A percentile compares a stretch with the other conserved stretches of the same genome.
phyloP scores from a whole-genome alignment of 2,113 vertebrate genomes.

The Hydropotes inermis region DNA sequence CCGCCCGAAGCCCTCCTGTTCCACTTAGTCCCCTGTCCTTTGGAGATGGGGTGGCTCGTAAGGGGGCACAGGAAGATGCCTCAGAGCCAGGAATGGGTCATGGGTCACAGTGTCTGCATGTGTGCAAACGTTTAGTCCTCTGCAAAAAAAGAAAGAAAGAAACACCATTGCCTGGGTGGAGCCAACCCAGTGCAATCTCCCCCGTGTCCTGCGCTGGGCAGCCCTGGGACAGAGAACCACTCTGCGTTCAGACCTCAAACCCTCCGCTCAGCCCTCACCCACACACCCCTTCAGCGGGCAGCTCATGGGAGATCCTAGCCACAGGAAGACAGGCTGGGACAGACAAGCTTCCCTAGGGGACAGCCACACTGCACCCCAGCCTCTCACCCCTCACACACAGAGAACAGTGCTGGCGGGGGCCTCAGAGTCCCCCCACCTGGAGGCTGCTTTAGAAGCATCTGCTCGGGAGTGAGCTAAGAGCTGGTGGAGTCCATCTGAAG shows the following conservation, averaged over 20 bases:
- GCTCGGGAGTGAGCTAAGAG: not conserved
- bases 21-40: not conserved
- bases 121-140: constrained; percentile 79
- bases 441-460: not conserved
- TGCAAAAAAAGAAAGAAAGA: constrained; percentile 66
- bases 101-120: constrained; percentile 69
- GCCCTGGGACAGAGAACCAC: constrained; percentile 62
- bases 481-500: not conserved
- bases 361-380: not conserved
- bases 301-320: not conserved
- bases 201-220: constrained; percentile 51
- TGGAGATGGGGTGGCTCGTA: fast-evolving
- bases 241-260: not conserved
- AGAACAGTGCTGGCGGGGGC: not conserved
- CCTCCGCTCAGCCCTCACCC: fast-evolving
- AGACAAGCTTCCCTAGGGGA: not conserved
- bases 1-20: fast-evolving
- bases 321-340: not conserved
- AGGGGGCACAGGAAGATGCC: fast-evolving
- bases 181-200: constrained; percentile 76
- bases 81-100: not conserved
- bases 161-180: constrained; percentile 74
- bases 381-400: not conserved
- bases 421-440: not conserved
- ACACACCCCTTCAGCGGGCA: fast-evolving